These are phyloP conservation scores for Eumacrocentrus americanus DNA, from an alignment of 2,888 invertebrate species.

Conservation along the genomic window DNA sequence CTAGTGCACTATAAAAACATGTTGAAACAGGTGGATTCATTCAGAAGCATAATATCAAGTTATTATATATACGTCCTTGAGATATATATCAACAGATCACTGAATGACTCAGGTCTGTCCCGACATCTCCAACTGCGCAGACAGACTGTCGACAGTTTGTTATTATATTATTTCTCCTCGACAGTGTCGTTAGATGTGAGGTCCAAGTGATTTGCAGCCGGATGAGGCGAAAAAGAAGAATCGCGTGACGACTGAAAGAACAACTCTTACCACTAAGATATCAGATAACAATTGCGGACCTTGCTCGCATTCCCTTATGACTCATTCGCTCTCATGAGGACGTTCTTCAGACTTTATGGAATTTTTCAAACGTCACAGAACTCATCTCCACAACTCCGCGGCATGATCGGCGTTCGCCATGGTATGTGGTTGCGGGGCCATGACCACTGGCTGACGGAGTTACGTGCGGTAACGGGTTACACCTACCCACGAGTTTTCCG, in stretches of 20 bases:
- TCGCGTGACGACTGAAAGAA: not conserved
- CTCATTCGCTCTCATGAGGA: not conserved
- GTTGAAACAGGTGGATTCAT: not conserved
- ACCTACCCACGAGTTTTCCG: slow-evolving; percentile 31
- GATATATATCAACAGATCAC: slow-evolving; percentile 13
- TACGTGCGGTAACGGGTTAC: slow-evolving; percentile 31
- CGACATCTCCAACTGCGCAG: slow-evolving; percentile 13
- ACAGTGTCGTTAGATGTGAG: not conserved
- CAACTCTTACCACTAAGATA: not conserved
- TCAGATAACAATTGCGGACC: not conserved
- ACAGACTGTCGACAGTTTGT: slow-evolving; percentile 7
- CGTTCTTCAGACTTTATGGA: not conserved
- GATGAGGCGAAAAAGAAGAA: not conserved
- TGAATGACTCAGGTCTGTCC: slow-evolving; percentile 14
- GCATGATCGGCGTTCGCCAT: slow-evolving; percentile 17
- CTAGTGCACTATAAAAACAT: not conserved
- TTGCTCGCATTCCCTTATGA: not conserved
- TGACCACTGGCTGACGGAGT: slow-evolving; percentile 27
- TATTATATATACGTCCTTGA: slow-evolving; percentile 19
- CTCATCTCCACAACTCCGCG: slow-evolving; percentile 3
- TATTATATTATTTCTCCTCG: not conserved
- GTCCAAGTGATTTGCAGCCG: not conserved
- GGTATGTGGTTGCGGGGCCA: slow-evolving; percentile 30
- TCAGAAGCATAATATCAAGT: too few species aligned
- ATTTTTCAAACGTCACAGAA: slow-evolving; percentile 12